Evolutionary conservation across 2,797 vertebrate species (phyloP).

Genomic region (Leptoclinus maculatus): DNA sequence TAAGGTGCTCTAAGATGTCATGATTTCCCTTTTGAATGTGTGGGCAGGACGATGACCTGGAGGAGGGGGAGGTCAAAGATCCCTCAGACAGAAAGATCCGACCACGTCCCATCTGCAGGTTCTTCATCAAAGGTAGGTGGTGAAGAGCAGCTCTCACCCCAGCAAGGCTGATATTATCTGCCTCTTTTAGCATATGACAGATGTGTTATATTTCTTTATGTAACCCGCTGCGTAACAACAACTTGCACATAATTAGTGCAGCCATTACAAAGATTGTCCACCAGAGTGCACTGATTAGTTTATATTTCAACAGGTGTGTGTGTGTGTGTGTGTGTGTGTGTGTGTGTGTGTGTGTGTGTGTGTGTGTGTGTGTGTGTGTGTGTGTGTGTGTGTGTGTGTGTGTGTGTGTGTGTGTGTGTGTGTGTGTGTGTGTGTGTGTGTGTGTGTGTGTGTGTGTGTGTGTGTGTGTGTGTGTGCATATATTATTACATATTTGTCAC

Average conservation of each 20-base stretch:
- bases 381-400: too few species aligned
- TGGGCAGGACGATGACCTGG: conserved; percentile 94
- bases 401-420: too few species aligned
- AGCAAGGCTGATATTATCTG: not conserved
- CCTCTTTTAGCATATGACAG: not conserved
- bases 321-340: too few species aligned
- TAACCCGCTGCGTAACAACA: not conserved
- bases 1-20: not conserved
- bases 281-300: not conserved
- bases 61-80: conserved; percentile 98
- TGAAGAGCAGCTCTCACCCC: not conserved
- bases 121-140: conserved; percentile 96
- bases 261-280: not conserved
- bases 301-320: not conserved
- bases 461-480: too few species aligned
- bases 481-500: too few species aligned
- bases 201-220: not conserved
- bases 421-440: too few species aligned
- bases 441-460: too few species aligned
- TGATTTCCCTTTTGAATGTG: conserved; percentile 20
- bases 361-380: too few species aligned
- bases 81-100: conserved; percentile 95
- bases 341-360: too few species aligned
- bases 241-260: not conserved
- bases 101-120: conserved; percentile 95